Conservation (phyloP, 2,888 invertebrate genomes). For the Dasysyrphus tricinctus region DNA sequence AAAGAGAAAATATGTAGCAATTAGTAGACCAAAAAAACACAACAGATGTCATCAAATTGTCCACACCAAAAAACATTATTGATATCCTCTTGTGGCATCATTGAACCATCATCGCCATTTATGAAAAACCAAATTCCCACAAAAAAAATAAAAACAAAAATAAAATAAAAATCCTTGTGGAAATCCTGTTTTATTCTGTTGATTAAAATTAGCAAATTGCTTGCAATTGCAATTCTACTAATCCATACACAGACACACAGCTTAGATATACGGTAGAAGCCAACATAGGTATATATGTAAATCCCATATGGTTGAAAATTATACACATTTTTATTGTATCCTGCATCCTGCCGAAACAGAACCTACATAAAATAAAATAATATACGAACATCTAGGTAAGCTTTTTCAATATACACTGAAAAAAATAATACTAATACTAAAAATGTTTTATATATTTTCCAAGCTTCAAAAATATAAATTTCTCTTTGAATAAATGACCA, state of each 20-base stretch:
- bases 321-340: not conserved
- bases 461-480: no score
- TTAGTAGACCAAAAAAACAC: slow-evolving; percentile 55
- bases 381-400: not conserved
- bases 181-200: slow-evolving; percentile 54
- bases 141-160: not conserved
- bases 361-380: slow-evolving; percentile 24
- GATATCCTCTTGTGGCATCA: slow-evolving; percentile 27
- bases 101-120: slow-evolving; percentile 33
- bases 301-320: not conserved
- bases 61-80: slow-evolving; percentile 66
- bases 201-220: slow-evolving; percentile 67
- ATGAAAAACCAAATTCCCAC: slow-evolving; percentile 41
- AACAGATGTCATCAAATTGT: slow-evolving; percentile 71
- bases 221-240: slow-evolving; percentile 12
- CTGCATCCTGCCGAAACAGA: not conserved
- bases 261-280: not conserved
- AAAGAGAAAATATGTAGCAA: slow-evolving; percentile 45
- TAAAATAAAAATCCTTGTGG: slow-evolving; percentile 35
- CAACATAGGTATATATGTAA: no score
- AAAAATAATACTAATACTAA: no score
- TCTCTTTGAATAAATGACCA: no score
- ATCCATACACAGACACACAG: not conserved
- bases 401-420: slow-evolving; percentile 41
- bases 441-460: no score